Conservation (phyloP, 1,140 invertebrate genomes). For the Drosophila melanica region DNA sequence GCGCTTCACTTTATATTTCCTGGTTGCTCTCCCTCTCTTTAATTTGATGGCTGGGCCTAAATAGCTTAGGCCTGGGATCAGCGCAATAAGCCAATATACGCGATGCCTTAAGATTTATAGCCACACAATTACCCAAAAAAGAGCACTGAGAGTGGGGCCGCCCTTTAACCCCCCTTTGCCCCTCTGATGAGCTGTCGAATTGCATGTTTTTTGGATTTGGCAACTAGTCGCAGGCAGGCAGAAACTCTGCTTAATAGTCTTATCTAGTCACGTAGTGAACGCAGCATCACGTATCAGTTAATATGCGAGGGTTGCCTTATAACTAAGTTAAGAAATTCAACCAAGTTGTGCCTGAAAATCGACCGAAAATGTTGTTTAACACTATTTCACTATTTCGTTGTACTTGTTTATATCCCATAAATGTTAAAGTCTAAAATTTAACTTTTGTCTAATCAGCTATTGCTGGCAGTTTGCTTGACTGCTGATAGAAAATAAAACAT, state of each 20-base stretch:
- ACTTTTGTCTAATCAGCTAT: too few relatives aligned
- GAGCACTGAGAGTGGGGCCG: constrained; percentile 23
- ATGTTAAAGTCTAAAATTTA: too few relatives aligned
- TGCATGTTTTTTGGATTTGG: constrained; percentile 26
- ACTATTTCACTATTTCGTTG: too few relatives aligned
- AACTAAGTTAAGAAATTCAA: too few relatives aligned
- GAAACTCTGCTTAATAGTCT: constrained; percentile 34
- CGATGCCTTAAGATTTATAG: constrained; percentile 62
- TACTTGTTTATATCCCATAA: too few relatives aligned
- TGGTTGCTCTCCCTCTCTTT: too few relatives aligned
- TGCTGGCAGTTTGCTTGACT: not conserved
- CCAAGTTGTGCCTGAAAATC: too few relatives aligned
- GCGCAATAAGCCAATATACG: constrained; percentile 55
- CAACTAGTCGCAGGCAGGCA: constrained; percentile 4
- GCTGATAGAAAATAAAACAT: not conserved
- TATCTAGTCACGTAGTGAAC: constrained; percentile 73
- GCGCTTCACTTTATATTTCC: constrained; percentile 12
- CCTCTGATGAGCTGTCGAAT: constrained; percentile 20
- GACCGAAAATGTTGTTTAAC: too few relatives aligned
- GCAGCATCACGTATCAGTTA: constrained; percentile 16
- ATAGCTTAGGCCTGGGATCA: constrained; percentile 33
- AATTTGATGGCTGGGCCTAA: constrained; percentile 1
- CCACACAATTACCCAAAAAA: constrained; percentile 60
- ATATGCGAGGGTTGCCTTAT: constrained; percentile 13
- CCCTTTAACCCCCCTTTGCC: not conserved